Evolutionary conservation across 1,140 invertebrate genomes (phyloP), one percentile per base, ranked within the genome.

Genomic region (Eriosoma lanigerum): DNA sequence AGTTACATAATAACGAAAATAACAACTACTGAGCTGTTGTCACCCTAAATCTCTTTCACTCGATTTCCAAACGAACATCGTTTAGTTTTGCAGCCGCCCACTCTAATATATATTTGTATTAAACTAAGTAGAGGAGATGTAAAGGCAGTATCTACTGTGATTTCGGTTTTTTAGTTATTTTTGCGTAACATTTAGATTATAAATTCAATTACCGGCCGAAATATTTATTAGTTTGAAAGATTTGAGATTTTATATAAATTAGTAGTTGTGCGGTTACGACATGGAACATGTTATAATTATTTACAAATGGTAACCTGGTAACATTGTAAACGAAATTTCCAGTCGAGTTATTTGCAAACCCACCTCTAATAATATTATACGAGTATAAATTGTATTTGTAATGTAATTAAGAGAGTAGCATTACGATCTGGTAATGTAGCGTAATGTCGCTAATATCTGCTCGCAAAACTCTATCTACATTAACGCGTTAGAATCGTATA

Each of bases 121-220:
- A n/a, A n/a, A n/a, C n/a, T n/a, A n/a, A n/a, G n/a, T n/a, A n/a
- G n/a, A n/a, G n/a, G n/a, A n/a, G n/a, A n/a, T n/a, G n/a, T 0
- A 6, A 26, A 29, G 2, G 6, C 5, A 13, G 21, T 24, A n/a
- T n/a, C 32, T 3, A 38, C 3, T 6, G 58, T 32, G 15, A 68
- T 68, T 3, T 68, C 21, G n/a, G 38, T 13, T n/a, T n/a, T n/a
- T n/a, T n/a, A 38, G 32, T 38, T 38, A n/a, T n/a, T n/a, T 1
- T 6, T 13, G 64, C 5, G 21, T 5, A 2, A 68, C 38, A 15
- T 66, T 24, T 15, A 8, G 38, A 24, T 68, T 24, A 6, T 46
- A 68, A 68, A 68, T 68, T 68, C 64, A 68, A 68, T 68, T 68
- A 68, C 21, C 13, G n/a, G 12, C 13, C 12, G 64, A 44, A 32